Percentiles rank a stretch among this genome's conserved stretches.
Conservation (phyloP, 1,140 invertebrate genomes). For the Chrysomallon squamiferum region DNA sequence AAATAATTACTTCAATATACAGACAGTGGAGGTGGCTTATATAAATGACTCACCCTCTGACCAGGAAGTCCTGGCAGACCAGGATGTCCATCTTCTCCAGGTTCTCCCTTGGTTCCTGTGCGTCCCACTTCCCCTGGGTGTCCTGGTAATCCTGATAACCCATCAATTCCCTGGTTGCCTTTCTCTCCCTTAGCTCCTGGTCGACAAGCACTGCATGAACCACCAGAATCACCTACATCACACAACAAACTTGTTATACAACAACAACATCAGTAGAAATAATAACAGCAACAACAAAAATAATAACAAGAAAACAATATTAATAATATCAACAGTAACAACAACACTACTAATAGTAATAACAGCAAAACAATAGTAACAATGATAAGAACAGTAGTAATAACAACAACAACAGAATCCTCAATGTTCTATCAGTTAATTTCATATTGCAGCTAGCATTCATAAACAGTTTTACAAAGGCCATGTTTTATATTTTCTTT, state of each 20-base stretch:
- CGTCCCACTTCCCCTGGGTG: conserved; percentile 66
- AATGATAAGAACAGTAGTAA: too few species aligned
- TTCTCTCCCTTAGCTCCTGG: conserved; percentile 48
- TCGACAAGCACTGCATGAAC: conserved; percentile 26
- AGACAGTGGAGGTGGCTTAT: too few species aligned
- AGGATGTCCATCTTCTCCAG: conserved; percentile 31
- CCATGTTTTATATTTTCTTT: too few species aligned
- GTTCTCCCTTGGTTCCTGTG: conserved; percentile 43
- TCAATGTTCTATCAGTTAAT: too few species aligned
- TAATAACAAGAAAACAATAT: too few species aligned
- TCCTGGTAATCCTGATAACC: conserved; percentile 69
- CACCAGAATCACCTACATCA: conserved; percentile 10
- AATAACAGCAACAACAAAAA: too few species aligned
- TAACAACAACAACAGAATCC: too few species aligned
- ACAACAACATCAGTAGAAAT: not conserved
- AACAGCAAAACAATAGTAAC: too few species aligned
- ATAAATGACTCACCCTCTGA: conserved; percentile 48
- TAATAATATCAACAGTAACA: not conserved
- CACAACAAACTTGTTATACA: not conserved
- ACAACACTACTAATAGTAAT: too few species aligned
- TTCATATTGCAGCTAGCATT: too few species aligned
- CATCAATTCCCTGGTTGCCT: conserved; percentile 32
- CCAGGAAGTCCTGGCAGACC: conserved; percentile 49
- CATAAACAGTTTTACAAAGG: too few species aligned
- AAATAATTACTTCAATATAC: too few species aligned